A percentile compares a stretch with the other conserved stretches of the same genome.
These are phyloP conservation scores for Bombus ignitus DNA, from an alignment of 1,140 invertebrate species.

Conservation along the genomic window DNA sequence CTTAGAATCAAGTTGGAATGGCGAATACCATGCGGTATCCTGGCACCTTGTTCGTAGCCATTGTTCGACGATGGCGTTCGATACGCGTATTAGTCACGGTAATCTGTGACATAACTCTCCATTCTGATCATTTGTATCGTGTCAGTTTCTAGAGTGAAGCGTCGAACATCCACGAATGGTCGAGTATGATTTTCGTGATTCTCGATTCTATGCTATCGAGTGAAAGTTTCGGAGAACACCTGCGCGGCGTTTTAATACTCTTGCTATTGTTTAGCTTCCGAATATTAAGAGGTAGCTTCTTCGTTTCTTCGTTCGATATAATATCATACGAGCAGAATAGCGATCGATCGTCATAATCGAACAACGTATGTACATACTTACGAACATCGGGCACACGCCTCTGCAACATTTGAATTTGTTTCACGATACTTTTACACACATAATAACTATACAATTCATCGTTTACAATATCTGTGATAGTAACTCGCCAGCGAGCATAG, in stretches of 20 bases:
- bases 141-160: not conserved
- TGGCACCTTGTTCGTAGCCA: constrained; percentile 5
- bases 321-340: no score
- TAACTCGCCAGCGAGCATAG: constrained; percentile 79
- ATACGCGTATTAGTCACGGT: not conserved
- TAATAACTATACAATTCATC: constrained; percentile 64
- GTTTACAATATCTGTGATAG: constrained; percentile 73
- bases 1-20: constrained; percentile 73
- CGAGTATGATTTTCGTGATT: not conserved
- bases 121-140: not conserved
- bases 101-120: not conserved
- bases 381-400: constrained; percentile 3
- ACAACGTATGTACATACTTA: constrained; percentile 2
- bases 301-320: not conserved
- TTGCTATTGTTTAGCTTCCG: not conserved
- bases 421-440: constrained; percentile 56
- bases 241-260: not conserved
- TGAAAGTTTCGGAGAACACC: not conserved
- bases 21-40: constrained; percentile 62
- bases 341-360: constrained; percentile 41
- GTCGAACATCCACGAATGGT: not conserved
- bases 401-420: constrained; percentile 38
- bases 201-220: not conserved
- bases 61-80: not conserved
- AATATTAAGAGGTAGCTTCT: not conserved